A percentile compares a stretch with the other conserved stretches of the same genome.
phyloP scores from a whole-genome alignment of 2,113 vertebrate genomes.

The Anseranas semipalmata region DNA sequence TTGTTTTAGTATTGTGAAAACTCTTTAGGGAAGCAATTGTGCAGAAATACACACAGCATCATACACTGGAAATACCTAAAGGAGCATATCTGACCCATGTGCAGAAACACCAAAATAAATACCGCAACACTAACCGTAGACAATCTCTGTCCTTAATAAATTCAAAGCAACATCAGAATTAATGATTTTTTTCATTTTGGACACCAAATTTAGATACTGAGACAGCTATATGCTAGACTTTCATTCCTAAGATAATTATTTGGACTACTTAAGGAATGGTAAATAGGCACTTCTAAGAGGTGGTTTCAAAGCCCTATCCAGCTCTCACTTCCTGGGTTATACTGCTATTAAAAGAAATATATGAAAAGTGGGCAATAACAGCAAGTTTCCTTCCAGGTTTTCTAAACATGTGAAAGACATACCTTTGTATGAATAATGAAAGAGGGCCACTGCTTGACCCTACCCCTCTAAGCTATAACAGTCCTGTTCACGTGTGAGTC shows the following conservation, averaged over 20 bases:
- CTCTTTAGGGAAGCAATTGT: background rate
- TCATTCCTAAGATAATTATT: background rate
- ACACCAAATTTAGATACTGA: background rate
- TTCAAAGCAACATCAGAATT: background rate
- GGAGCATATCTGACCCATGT: background rate
- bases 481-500: accelerated
- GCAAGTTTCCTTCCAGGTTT: background rate
- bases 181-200: background rate
- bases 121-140: background rate
- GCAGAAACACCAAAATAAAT: background rate
- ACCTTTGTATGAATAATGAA: background rate
- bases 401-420: background rate
- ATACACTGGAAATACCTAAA: background rate
- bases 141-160: background rate
- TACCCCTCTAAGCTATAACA: background rate
- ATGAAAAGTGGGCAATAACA: background rate
- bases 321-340: background rate
- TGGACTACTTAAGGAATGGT: background rate
- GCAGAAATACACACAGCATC: background rate
- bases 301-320: background rate
- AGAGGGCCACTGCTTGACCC: background rate
- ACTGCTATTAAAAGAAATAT: background rate
- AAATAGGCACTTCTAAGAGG: background rate
- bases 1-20: background rate
- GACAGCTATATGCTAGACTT: background rate